Base-by-base conservation (phyloP, 2,113 vertebrate genomes). In the Myocastor coypus region DNA sequence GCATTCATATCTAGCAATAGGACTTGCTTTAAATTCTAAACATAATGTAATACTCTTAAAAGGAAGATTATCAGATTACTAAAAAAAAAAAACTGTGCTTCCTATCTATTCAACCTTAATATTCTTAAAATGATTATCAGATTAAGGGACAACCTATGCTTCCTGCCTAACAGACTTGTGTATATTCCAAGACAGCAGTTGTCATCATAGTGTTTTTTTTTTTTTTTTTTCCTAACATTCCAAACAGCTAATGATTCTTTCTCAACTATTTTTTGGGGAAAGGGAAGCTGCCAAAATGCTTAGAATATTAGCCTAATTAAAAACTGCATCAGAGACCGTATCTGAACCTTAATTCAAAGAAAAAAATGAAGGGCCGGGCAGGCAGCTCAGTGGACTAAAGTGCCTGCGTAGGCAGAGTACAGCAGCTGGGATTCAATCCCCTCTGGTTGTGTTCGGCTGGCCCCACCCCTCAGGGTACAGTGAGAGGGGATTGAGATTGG, bases 311-410 rank as follows among this genome's bases (percentile, higher is more conserved):
- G 59, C 71, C 26, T 75, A 63, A 94, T 40, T 94, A 77, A 97
- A 96, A 95, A 95, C 91, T 69, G 73, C 66, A 95, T 92, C 77
- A 95, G 50, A 92, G 78, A 88, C 80, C 92, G n/a, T 57, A 75
- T 91, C 24, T 26, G 87, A 85, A 89, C 71, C 81, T 92, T 85
- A 95, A 96, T 85, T 96, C 91, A 95, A 94, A 96, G 66, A 66
- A 96, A 97, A 94, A 55, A 96, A 97, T 87, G 93, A 88, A 30
- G 17, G 55, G 55, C 55, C 55, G 19, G 55, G 3, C 16, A 17
- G 55, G 16, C 55, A 57, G 55, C 3, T 57, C 16, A 57, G 55
- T 19, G 17, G 55, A 57, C 55, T 57, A 4, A 57, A 57, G 16
- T 16, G 17, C 55, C 55, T 19, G 55, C 55, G 2, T 57, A 19